Conservation (phyloP, 2,113 vertebrate species). For the Hemiscyllium ocellatum region DNA sequence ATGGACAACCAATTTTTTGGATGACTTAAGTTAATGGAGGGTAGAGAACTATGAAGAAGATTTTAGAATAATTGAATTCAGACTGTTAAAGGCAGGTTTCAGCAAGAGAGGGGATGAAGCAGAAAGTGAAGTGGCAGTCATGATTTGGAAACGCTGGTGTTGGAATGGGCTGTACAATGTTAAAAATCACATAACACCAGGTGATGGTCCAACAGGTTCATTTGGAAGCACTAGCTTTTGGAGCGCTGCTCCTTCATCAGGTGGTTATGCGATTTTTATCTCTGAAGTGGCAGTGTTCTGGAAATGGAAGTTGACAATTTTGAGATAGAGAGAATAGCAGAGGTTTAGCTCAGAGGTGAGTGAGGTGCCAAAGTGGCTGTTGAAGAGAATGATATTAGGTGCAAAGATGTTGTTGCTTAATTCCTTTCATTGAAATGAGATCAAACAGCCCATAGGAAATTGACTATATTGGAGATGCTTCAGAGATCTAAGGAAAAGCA, state of each 20-base stretch:
- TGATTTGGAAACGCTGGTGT: too few relatives aligned
- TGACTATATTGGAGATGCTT: not conserved
- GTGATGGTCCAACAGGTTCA: too few relatives aligned
- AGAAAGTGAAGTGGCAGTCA: not conserved
- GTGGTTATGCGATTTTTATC: too few relatives aligned
- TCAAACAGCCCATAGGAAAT: not conserved
- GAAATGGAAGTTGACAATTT: not conserved
- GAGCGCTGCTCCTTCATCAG: too few relatives aligned
- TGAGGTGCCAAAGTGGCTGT: not conserved
- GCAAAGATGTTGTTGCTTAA: not conserved
- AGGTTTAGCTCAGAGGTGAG: not conserved
- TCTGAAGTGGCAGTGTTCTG: not conserved
- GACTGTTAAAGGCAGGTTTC: not conserved
- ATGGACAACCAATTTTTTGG: not conserved
- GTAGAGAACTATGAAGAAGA: not conserved
- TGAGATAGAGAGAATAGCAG: not conserved
- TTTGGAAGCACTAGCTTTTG: too few relatives aligned
- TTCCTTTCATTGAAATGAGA: not conserved
- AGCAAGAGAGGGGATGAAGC: not conserved
- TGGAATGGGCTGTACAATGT: too few relatives aligned
- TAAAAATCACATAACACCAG: too few relatives aligned
- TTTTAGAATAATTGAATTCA: not conserved
- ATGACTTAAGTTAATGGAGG: not conserved
- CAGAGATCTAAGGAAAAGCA: not conserved
- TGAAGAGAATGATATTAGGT: not conserved